Base-by-base conservation (phyloP, 2,113 vertebrate genomes). In the Cacatua alba region DNA sequence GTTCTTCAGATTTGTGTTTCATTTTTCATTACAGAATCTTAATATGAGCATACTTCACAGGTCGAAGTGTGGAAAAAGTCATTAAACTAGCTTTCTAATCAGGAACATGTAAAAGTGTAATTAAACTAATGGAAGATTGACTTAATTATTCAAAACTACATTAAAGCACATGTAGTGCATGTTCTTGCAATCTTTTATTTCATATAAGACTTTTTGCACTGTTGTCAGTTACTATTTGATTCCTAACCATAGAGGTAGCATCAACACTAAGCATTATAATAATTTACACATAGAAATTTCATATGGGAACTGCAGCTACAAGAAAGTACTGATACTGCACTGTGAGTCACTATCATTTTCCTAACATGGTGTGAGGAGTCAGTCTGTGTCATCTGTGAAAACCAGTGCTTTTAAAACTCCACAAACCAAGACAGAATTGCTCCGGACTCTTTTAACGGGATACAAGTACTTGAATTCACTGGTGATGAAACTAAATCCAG, bases 71-170 rank as follows among this genome's bases (percentile, higher is more conserved):
- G 86, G 96, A 97, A 98, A 96, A 98, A 98, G 97, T 98, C 93
- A 98, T 99, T 98, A 98, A 98, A 98, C 92, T 94, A 91, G 92
- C 90, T 97, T 97, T 98, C 98, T 99, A 98, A 99, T 98, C 98
- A 98, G 97, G 97, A 98, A 98, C 98, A 98, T 99, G 98, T 98
- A 98, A 98, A 98, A 98, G 96, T 98, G 92, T 98, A 98, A 98
- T 99, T 98, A 99, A 98, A 98, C 94, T 98, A 98, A 98, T 96
- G 96, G 93, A 96, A 97, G 95, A 82, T 93, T 97, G 96, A 97
- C 95, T 98, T 98, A 97, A 97, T 98, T 98, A 97, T 97, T 98
- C 59, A 92, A 97, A 98, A 98, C 97, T 97, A 92, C 97, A 98
- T 98, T 97, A 98, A 98, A 83, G 64, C 52, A 75, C n/a, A 91